Percentiles rank a stretch among this genome's conserved stretches.
These are phyloP conservation scores for Lytechinus variegatus DNA, from an alignment of 35 echinoderm and acorn worm genomes.

Conservation along the genomic window DNA sequence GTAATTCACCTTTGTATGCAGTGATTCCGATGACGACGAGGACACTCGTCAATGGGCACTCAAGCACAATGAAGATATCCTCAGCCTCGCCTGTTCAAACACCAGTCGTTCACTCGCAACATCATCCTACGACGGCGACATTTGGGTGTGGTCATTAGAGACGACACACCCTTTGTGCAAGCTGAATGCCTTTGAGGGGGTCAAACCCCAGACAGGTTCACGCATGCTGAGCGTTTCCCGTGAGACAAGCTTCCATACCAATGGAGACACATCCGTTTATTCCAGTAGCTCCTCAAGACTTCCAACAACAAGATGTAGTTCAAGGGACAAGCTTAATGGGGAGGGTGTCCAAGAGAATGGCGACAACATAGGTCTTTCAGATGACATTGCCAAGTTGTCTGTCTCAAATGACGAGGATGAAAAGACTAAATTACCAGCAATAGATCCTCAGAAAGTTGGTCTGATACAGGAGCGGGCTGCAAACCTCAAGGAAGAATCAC, in stretches of 20 bases:
- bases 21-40: constrained; percentile 95
- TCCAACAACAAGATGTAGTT: not conserved
- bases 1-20: constrained; percentile 19
- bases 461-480: constrained; percentile 22
- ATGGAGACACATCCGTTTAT: not conserved
- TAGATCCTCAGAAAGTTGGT: constrained; percentile 38
- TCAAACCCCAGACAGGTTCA: constrained; percentile 81
- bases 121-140: constrained; percentile 93
- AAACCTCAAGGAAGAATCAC: constrained; percentile 11
- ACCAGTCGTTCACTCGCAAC: constrained; percentile 74
- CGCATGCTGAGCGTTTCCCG: constrained; percentile 63
- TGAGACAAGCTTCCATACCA: constrained; percentile 37
- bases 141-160: constrained; percentile 94
- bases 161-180: constrained; percentile 83
- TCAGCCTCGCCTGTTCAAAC: constrained; percentile 80
- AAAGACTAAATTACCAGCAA: constrained; percentile 56
- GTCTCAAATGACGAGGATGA: constrained; percentile 19
- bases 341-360: not conserved
- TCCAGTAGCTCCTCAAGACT: constrained; percentile 13
- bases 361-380: not conserved
- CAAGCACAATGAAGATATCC: constrained; percentile 95
- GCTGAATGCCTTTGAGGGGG: constrained; percentile 81
- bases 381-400: not conserved
- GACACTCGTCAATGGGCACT: constrained; percentile 87
- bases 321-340: not conserved